Base-by-base conservation (phyloP, 2,113 vertebrate genomes). In the Sialia sialis region DNA sequence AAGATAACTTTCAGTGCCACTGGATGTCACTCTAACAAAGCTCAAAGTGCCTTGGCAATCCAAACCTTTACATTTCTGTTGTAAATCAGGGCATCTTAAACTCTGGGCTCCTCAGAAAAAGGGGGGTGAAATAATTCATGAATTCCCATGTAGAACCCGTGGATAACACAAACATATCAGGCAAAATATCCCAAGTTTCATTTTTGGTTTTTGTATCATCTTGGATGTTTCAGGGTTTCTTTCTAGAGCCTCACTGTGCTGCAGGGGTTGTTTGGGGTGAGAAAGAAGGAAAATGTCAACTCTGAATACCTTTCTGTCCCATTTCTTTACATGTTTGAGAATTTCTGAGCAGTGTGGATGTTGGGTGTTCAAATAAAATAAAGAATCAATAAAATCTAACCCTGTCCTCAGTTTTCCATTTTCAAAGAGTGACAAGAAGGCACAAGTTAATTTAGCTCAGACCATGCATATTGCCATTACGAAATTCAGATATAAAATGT, bases 11-110 rank as follows among this genome's bases (percentile, higher is more conserved):
- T 3, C 16, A 48, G 1, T 39, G 51, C 94, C 95, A 93, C 94
- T 93, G 93, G 95, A 74, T 96, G 95, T 91, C 94, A 70, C 70
- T 70, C 21, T 91, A 85, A 70, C 82, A 92, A 95, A 89, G 59
- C 84, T 69, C 67, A 54, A 67, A 90, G 29, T 12, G 4, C 27
- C 64, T 25, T n/a, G 46, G 36, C 43, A 76, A 41, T 11, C 14
- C 14, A 38, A 48, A 54, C 78, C 13, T 63, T 73, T 30, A 46
- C 16, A 8, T n/a, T 67, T 59, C 21, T 8, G 2, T 19, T 48
- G 22, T 5, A 23, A 62, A 69, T 29, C 10, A 29, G 13, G 1
- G 11, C 5, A 6, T 52, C 25, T n/a, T 43, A 43, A 67, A 16
- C 18, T 43, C 48, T 4, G 10, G 23, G 27, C 38, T 83, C 30